A percentile compares a stretch with the other conserved stretches of the same genome.
Evolutionary conservation across 2,888 invertebrate species (phyloP).

Genomic region (Leptinotarsa rubiginosa): DNA sequence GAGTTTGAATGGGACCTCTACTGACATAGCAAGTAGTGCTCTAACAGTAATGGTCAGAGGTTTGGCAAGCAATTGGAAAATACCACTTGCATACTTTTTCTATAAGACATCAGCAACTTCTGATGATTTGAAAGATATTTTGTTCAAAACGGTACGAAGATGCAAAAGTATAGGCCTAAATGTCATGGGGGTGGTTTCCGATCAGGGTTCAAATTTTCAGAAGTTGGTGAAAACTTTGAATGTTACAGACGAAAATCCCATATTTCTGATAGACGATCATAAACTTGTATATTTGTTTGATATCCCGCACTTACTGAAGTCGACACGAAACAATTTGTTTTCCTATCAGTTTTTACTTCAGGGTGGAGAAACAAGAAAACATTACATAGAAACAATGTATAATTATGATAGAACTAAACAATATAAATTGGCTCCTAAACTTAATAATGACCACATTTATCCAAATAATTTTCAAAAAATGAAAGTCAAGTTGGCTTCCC

Average conservation of each 20-base stretch:
- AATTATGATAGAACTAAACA: too few relatives aligned
- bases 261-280: too few relatives aligned
- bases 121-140: constrained; percentile 26
- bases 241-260: not conserved
- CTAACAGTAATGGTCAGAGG: too few relatives aligned
- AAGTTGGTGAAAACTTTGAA: not conserved
- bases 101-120: too few relatives aligned
- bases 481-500: too few relatives aligned
- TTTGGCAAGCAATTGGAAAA: too few relatives aligned
- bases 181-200: constrained; percentile 23
- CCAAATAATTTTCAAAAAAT: too few relatives aligned
- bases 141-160: constrained; percentile 18
- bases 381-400: not conserved
- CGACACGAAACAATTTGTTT: constrained; percentile 7
- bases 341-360: constrained; percentile 11
- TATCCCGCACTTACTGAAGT: constrained; percentile 19
- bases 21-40: too few relatives aligned
- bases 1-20: too few relatives aligned
- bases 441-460: too few relatives aligned
- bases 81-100: too few relatives aligned
- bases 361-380: constrained; percentile 10
- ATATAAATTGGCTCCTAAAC: too few relatives aligned
- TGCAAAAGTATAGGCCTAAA: constrained; percentile 16
- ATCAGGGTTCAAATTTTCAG: constrained; percentile 13
- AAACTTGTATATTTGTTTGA: not conserved